Percentiles rank a stretch among this genome's conserved stretches.
Conservation (phyloP, 2,888 invertebrate genomes). For the Agapostemon virescens region DNA sequence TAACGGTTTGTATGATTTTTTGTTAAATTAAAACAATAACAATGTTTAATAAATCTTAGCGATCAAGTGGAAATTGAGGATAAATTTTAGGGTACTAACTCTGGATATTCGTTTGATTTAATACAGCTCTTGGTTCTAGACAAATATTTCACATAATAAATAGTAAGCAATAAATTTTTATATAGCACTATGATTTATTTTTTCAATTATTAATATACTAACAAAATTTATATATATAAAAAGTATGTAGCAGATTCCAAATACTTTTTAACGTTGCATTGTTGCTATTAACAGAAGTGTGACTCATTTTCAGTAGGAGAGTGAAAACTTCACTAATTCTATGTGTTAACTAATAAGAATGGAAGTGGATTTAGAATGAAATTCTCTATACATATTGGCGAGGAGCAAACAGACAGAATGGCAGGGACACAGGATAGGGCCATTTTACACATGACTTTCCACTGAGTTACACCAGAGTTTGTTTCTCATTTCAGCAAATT, state of each 20-base stretch:
- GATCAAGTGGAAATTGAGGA: slow-evolving; percentile 36
- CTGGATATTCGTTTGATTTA: slow-evolving; percentile 35
- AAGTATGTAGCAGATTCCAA: not conserved
- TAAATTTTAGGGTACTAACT: slow-evolving; percentile 34
- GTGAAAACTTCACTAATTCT: slow-evolving; percentile 14
- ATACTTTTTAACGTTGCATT: slow-evolving; percentile 2
- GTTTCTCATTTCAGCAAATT: slow-evolving; percentile 83
- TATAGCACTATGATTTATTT: slow-evolving; percentile 15
- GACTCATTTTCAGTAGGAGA: not conserved
- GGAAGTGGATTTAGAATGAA: slow-evolving; percentile 30
- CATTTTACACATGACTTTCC: slow-evolving; percentile 74
- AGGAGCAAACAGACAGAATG: slow-evolving; percentile 78
- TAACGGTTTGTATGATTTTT: slow-evolving; percentile 49
- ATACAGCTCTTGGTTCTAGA: slow-evolving; percentile 34
- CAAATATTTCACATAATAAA: slow-evolving; percentile 9
- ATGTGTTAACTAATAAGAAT: slow-evolving; percentile 27
- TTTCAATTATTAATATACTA: slow-evolving; percentile 34
- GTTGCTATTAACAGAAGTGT: slow-evolving; percentile 10
- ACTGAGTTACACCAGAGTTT: slow-evolving; percentile 78
- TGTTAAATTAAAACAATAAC: slow-evolving; percentile 29
- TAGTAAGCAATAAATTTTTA: slow-evolving; percentile 9
- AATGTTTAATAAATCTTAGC: slow-evolving; percentile 30
- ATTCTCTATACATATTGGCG: slow-evolving; percentile 46
- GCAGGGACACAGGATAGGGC: slow-evolving; percentile 78
- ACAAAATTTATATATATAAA: slow-evolving; percentile 24